phyloP scores from a whole-genome alignment of 2,888 invertebrate genomes.

The Melinopterus prodromus region DNA sequence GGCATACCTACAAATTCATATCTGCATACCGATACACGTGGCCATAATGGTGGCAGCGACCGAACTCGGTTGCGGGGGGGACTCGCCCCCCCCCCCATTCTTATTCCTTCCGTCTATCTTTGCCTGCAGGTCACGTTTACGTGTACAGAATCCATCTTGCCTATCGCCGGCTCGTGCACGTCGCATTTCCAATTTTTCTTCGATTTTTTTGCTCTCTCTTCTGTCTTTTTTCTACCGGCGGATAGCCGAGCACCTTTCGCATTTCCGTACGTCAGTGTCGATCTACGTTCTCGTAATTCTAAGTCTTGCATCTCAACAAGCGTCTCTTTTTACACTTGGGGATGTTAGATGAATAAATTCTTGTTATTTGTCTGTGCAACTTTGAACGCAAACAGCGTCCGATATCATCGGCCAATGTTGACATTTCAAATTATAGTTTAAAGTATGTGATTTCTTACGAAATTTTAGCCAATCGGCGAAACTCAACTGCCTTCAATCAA shows the following conservation, averaged over 20 bases:
- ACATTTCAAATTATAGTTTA: too few species aligned
- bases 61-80: background rate
- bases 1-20: slow-evolving; percentile 42
- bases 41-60: slow-evolving; percentile 38
- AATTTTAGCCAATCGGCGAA: too few species aligned
- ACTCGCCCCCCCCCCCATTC: slow-evolving; percentile 34
- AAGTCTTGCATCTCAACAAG: background rate
- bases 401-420: too few species aligned
- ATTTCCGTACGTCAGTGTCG: background rate
- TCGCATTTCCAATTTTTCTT: slow-evolving; percentile 34
- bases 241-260: background rate
- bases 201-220: slow-evolving; percentile 22
- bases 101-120: slow-evolving; percentile 43
- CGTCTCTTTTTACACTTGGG: background rate
- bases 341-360: background rate
- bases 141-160: slow-evolving; percentile 49
- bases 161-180: slow-evolving; percentile 33
- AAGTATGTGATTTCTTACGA: too few species aligned
- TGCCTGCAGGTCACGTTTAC: slow-evolving; percentile 50
- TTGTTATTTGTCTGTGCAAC: too few species aligned
- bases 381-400: too few species aligned
- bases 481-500: too few species aligned
- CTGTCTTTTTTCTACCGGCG: background rate
- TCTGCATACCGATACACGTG: slow-evolving; percentile 47
- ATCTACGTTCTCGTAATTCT: background rate